Base-by-base conservation (phyloP, 37 sponge, comb jelly and placozoan genomes). In the Corticium candelabrum region DNA sequence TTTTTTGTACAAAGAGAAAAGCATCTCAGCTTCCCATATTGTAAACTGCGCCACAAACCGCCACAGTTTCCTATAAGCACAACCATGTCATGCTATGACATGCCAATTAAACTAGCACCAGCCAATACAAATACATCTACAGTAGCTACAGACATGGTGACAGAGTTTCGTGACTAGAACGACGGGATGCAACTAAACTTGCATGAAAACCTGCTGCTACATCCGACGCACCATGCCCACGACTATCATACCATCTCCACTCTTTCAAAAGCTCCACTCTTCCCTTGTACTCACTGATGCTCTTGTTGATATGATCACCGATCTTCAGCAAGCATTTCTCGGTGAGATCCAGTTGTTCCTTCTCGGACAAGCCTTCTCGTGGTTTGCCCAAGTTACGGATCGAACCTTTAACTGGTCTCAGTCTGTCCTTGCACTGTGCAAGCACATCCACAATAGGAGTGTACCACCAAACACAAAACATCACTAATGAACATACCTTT, bases 11-110 rank as follows among this genome's bases (percentile, higher is more conserved):
- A 82, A 69, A 62, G 72, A 76, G 37, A 74, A 75, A 33, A 95
- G 86, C 56, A 85, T 84, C 77, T 85, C 76, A 30, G 93, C 68
- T 43, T 82, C 74, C 31, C 67, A 76, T 35, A 83, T 37, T 3
- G 92, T 88, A 82, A 95, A 95, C 79, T 95, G 87, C 41, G 96
- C 84, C 72, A 95, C 96, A 85, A 95, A 95, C 34, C 83, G 76
- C 96, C 96, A 95, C 75, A 95, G 68, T 72, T 95, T 87, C 78
- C 96, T 95, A 75, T 33, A 80, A 57, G 57, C 30, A 27, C 38
- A 21, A 41, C 30, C 2, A 76, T 56, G 67, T 75, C 29, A 39
- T 3, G 34, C n/a, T n/a, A n/a, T n/a, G n/a, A n/a, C n/a, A n/a
- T n/a, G n/a, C 11, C 62, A 50, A 11, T 50, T 27, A 50, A 50